Percentiles rank a stretch among this genome's conserved stretches.
These are phyloP conservation scores for Erethizon dorsatum DNA, from an alignment of 2,797 vertebrate genomes.

Conservation along the genomic window DNA sequence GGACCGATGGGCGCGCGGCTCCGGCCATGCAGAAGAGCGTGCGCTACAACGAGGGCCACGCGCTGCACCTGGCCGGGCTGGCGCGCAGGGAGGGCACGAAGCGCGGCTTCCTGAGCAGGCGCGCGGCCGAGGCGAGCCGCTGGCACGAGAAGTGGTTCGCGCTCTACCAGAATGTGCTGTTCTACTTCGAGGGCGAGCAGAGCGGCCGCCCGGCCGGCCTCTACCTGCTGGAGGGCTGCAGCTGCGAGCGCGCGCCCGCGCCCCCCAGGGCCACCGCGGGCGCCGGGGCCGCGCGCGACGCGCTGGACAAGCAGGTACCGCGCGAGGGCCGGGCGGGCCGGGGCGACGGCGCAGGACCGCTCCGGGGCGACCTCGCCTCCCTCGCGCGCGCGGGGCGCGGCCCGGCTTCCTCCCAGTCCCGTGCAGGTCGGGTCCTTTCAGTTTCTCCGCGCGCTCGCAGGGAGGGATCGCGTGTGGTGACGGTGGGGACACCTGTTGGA, in stretches of 20 bases:
- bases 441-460: background rate
- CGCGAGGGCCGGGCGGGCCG: background rate
- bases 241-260: constrained; percentile 92
- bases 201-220: constrained; percentile 93
- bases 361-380: background rate
- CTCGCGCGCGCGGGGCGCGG: background rate
- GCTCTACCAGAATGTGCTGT: constrained; percentile 95
- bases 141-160: constrained; percentile 96
- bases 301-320: constrained; percentile 94
- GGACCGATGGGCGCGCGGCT: constrained; percentile 47
- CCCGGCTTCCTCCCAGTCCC: background rate
- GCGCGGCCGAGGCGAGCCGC: constrained; percentile 93
- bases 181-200: constrained; percentile 95
- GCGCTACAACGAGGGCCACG: constrained; percentile 95
- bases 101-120: constrained; percentile 94
- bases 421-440: background rate
- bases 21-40: constrained; percentile 95
- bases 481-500: constrained; percentile 82
- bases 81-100: constrained; percentile 95
- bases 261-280: constrained; percentile 85
- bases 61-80: constrained; percentile 92
- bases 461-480: constrained; percentile 36
- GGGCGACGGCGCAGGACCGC: background rate
- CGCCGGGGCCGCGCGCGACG: constrained; percentile 90
- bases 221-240: constrained; percentile 95